Percentiles rank a stretch among this genome's conserved stretches.
Evolutionary conservation across 1,140 invertebrate genomes (phyloP).

Genomic region (Philaenus spumarius): DNA sequence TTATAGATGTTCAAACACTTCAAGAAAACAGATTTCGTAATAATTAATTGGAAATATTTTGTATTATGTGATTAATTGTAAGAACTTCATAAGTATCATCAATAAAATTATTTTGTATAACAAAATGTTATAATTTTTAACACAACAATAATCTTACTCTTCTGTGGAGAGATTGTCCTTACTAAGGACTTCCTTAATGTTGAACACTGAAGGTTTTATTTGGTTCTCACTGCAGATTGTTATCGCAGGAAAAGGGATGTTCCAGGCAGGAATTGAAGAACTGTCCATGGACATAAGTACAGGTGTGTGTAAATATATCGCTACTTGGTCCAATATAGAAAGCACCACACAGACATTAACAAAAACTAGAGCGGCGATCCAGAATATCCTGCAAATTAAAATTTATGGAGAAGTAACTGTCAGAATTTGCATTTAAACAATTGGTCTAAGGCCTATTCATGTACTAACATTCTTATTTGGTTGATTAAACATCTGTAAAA

Average conservation of each 20-base stretch:
- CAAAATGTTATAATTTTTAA: no score
- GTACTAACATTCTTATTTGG: no score
- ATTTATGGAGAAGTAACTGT: neutral
- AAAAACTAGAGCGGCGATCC: constrained; percentile 1
- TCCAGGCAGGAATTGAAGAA: constrained; percentile 11
- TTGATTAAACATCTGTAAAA: no score
- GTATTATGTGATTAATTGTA: no score
- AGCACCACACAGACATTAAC: neutral
- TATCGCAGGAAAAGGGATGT: constrained; percentile 27
- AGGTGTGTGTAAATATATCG: constrained; percentile 1
- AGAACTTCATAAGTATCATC: no score
- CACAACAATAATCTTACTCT: constrained; percentile 14
- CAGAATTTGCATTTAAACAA: no score
- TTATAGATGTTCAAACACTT: no score
- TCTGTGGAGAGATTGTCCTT: neutral
- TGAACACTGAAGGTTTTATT: neutral
- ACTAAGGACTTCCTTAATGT: neutral
- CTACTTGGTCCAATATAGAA: neutral
- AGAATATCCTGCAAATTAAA: neutral
- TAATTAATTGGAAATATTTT: no score
- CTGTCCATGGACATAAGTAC: constrained; percentile 7
- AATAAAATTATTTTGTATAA: no score
- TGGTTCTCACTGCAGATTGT: constrained; percentile 26
- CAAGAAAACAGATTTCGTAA: no score
- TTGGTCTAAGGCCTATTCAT: no score